Conservation (phyloP, 2,113 vertebrate species). For the Siniperca chuatsi region DNA sequence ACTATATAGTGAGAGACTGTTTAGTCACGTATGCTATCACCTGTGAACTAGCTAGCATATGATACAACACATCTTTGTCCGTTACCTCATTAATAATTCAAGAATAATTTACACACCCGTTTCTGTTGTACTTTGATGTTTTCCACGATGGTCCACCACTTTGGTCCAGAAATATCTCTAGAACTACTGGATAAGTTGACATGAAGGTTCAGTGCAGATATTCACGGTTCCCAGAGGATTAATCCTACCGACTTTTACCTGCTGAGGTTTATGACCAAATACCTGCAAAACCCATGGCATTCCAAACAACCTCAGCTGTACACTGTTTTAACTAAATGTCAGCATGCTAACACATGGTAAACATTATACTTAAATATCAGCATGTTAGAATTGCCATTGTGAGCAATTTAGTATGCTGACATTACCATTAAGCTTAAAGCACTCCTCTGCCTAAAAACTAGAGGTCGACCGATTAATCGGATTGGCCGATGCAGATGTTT, state of each 20-base stretch:
- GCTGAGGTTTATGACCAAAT: background rate
- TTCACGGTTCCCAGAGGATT: background rate
- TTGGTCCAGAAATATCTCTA: conserved; percentile 8
- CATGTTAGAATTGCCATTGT: background rate
- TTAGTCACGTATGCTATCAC: background rate
- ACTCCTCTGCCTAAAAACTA: too few relatives aligned
- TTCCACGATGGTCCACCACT: background rate
- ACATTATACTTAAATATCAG: too few relatives aligned
- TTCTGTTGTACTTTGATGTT: background rate
- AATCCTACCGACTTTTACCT: background rate
- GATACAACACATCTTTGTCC: background rate
- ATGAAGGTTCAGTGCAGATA: too few relatives aligned
- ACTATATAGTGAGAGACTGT: background rate
- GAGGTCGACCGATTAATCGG: too few relatives aligned
- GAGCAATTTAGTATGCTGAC: background rate
- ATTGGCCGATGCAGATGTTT: too few relatives aligned
- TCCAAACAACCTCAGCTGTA: background rate
- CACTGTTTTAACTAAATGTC: too few relatives aligned
- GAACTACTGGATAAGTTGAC: background rate
- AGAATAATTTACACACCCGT: background rate
- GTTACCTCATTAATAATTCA: conserved; percentile 1
- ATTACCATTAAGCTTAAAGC: background rate
- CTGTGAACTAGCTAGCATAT: background rate
- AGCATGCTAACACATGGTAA: background rate
- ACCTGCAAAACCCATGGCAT: background rate